Evolutionary conservation across 1,140 invertebrate species (phyloP).

Genomic region (Zaprionus nigranus): DNA sequence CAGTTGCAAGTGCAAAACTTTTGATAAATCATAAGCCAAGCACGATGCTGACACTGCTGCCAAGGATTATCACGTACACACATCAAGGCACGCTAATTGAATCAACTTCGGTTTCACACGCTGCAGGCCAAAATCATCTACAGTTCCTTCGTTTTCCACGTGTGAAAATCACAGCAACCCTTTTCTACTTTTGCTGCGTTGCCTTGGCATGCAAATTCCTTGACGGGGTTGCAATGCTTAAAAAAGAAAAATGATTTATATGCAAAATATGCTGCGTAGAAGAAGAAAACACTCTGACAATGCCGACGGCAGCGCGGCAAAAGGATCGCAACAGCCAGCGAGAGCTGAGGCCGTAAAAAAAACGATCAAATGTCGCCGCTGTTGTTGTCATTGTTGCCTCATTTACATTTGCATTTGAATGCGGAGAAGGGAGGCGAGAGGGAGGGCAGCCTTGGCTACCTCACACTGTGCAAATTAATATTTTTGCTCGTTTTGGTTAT

Average conservation of each 20-base stretch:
- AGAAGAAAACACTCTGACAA: constrained; percentile 3
- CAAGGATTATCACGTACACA: neutral
- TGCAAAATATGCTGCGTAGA: constrained; percentile 56
- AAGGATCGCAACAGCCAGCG: constrained; percentile 34
- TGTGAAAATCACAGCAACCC: constrained; percentile 44
- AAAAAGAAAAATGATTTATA: constrained; percentile 69
- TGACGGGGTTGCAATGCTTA: constrained; percentile 67
- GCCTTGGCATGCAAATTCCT: constrained; percentile 70
- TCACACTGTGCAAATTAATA: constrained; percentile 81
- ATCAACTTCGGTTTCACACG: constrained; percentile 67
- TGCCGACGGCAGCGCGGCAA: neutral
- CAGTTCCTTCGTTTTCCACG: neutral
- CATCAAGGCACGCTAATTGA: constrained; percentile 58
- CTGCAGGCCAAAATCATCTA: constrained; percentile 15
- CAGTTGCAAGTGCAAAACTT: constrained; percentile 13
- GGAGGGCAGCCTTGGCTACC: constrained; percentile 47
- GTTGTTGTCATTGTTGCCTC: constrained; percentile 73
- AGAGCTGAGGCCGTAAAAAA: constrained; percentile 29
- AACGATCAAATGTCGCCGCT: constrained; percentile 77
- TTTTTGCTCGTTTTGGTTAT: constrained; percentile 71
- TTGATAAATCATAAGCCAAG: constrained; percentile 19
- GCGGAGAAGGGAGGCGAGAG: constrained; percentile 30
- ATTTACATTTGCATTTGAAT: constrained; percentile 73
- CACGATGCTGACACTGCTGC: neutral
- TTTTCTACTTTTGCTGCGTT: constrained; percentile 8